Base-by-base conservation (phyloP, 1,140 invertebrate species). In the Macrocentrus cingulum region DNA sequence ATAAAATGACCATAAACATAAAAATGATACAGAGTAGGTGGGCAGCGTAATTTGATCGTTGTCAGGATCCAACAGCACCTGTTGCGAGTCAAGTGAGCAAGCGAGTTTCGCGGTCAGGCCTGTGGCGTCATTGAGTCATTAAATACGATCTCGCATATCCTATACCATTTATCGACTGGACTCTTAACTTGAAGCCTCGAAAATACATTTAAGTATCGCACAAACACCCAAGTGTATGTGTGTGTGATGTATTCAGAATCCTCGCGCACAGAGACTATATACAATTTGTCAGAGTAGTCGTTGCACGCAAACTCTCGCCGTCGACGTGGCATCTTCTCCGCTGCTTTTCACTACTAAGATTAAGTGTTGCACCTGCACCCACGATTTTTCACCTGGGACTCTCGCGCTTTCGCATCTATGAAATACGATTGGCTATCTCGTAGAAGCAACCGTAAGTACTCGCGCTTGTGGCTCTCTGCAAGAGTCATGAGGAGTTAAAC, bases 381-480 rank as follows among this genome's bases (percentile, higher is more conserved):
- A 7, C 49, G 22, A 61, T 61, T 57, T 57, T 42, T 61, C 60
- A 61, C 54, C 60, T 61, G 60, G 5, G 55, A 50, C 46, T 16
- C n/a, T 37, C 42, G 18, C 20, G n/a, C 45, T 42, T 37, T 19
- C 20, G n/a, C 44, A 23, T 50, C 37, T 32, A 50, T 57, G 55
- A 57, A 57, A 57, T 57, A 57, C 46, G 45, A 57, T 57, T 57
- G 55, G 45, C 25, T 29, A 50, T 50, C 23, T 57, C n/a, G 37
- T 7, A 15, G 8, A 11, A 19, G 32, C 18, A 16, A 39, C 29
- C 22, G 9, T 48, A 48, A 57, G 45, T 57, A 45, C 41, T 55
- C 15, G n/a, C n/a, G 15, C 20, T 32, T 13, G 18, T 9, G 19
- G 54, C 5, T 36, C n/a, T n/a, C n/a, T 48, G 18, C 15, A 55